phyloP scores from a whole-genome alignment of 1,140 invertebrate species.

The Centruroides vittatus region DNA sequence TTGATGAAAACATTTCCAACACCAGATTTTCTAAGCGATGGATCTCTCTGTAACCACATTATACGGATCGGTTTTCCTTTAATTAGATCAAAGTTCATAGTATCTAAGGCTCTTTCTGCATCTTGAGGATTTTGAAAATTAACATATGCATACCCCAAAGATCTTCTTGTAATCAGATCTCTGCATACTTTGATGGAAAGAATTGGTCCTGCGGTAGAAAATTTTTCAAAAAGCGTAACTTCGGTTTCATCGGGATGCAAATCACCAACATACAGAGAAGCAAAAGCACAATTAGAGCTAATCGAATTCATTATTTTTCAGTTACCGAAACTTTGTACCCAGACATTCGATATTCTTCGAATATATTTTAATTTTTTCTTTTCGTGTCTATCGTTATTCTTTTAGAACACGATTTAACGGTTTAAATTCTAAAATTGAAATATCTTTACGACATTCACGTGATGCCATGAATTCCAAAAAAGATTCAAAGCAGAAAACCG shows the following conservation, averaged over 20 bases:
- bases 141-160: slow-evolving; percentile 96
- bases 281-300: slow-evolving; percentile 46
- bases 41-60: slow-evolving; percentile 98
- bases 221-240: slow-evolving; percentile 97
- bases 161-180: slow-evolving; percentile 88
- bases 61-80: slow-evolving; percentile 94
- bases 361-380: too few relatives aligned
- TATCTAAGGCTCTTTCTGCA: slow-evolving; percentile 93
- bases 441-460: too few relatives aligned
- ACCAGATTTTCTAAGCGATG: slow-evolving; percentile 66
- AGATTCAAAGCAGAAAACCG: too few relatives aligned
- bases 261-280: slow-evolving; percentile 95
- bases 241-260: slow-evolving; percentile 94
- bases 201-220: slow-evolving; percentile 90
- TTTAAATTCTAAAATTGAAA: too few relatives aligned
- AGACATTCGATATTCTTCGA: too few relatives aligned
- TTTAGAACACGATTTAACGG: too few relatives aligned
- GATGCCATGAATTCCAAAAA: too few relatives aligned
- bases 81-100: slow-evolving; percentile 98
- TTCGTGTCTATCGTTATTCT: too few relatives aligned
- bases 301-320: too few relatives aligned
- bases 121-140: slow-evolving; percentile 98
- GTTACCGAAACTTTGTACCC: too few relatives aligned
- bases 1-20: slow-evolving; percentile 97
- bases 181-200: slow-evolving; percentile 94